These are phyloP conservation scores for Temnothorax longispinosus DNA, from an alignment of 1,140 invertebrate species.

Conservation along the genomic window DNA sequence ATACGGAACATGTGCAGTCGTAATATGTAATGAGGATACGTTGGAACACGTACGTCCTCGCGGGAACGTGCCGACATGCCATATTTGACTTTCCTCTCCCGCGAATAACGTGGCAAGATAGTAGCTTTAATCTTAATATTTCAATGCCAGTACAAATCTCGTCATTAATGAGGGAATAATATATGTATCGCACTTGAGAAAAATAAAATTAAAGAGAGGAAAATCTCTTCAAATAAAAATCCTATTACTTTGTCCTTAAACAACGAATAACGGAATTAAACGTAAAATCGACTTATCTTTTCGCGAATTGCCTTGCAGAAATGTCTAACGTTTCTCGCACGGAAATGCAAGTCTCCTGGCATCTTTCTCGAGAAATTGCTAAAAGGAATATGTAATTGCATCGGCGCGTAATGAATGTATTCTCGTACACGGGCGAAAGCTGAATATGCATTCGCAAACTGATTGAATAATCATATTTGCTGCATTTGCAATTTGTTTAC, in stretches of 20 bases:
- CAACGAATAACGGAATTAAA: background rate
- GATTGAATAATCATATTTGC: constrained; percentile 17
- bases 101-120: background rate
- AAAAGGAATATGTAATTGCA: constrained; percentile 11
- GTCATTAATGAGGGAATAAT: background rate
- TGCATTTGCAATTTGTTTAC: background rate
- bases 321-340: background rate
- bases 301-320: background rate
- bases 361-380: background rate
- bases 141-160: background rate
- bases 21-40: constrained; percentile 32
- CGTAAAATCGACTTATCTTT: background rate
- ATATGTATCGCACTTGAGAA: background rate
- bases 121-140: background rate
- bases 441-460: background rate
- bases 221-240: background rate
- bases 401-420: constrained; percentile 7
- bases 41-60: constrained; percentile 11
- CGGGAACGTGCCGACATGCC: constrained; percentile 11
- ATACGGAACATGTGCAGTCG: constrained; percentile 16
- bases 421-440: background rate
- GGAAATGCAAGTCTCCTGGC: background rate
- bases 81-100: background rate
- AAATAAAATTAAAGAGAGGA: background rate
- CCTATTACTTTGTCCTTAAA: background rate